Conservation (phyloP, 2,888 invertebrate species). For the Ichneumoninae sp. region DNA sequence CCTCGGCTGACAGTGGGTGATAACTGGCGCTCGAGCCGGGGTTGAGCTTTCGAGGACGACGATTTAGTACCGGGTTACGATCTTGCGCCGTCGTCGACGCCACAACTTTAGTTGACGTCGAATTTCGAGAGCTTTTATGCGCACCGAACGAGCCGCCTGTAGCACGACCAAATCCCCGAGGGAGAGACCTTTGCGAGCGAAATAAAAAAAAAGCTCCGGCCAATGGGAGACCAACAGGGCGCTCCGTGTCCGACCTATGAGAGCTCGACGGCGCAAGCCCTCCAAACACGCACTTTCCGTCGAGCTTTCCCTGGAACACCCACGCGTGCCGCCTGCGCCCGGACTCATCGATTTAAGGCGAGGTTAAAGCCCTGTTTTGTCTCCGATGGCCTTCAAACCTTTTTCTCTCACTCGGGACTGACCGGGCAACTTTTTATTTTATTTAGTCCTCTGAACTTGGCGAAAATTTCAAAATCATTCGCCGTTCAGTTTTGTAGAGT, state of each 20-base stretch:
- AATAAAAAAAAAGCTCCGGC: background rate
- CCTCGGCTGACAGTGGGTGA: conserved; percentile 10
- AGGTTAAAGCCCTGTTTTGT: conserved; percentile 43
- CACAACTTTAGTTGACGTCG: background rate
- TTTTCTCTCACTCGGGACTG: background rate
- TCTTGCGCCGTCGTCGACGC: conserved; percentile 6
- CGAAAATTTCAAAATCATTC: background rate
- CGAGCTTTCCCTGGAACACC: conserved; percentile 38
- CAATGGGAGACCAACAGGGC: conserved; percentile 20
- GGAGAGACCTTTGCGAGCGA: background rate
- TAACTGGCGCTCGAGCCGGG: conserved; percentile 12
- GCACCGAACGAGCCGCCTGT: conserved; percentile 21
- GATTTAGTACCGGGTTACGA: conserved; percentile 47
- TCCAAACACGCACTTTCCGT: conserved; percentile 21
- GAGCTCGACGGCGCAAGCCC: conserved; percentile 36
- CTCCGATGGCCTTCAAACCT: conserved; percentile 17
- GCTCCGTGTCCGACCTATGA: conserved; percentile 36
- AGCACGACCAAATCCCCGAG: conserved; percentile 4
- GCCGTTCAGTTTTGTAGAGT: background rate
- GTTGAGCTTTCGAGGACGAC: conserved; percentile 51
- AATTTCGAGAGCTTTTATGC: conserved; percentile 20
- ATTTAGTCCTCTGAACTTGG: background rate
- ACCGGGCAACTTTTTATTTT: background rate
- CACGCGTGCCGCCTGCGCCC: conserved; percentile 35
- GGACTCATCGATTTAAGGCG: conserved; percentile 41